Conservation (phyloP, 1,140 invertebrate species). For the Anagrus nilaparvatae region DNA sequence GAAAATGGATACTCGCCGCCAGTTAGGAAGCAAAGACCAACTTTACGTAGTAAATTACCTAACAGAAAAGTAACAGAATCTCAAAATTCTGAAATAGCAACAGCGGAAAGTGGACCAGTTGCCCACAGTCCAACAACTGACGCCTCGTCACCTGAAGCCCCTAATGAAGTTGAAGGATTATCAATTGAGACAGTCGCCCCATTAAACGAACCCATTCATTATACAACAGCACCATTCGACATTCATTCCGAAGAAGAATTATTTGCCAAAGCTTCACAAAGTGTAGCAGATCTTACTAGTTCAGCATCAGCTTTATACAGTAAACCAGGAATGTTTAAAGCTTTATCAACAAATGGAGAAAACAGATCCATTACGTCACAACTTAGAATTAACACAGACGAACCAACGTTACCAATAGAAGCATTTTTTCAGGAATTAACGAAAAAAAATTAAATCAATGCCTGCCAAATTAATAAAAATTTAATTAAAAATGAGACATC, state of each 20-base stretch:
- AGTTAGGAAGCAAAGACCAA: no score
- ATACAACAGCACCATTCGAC: slow-evolving; percentile 17
- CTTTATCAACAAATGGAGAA: slow-evolving; percentile 29
- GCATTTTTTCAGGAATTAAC: slow-evolving; percentile 42
- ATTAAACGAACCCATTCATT: slow-evolving; percentile 9
- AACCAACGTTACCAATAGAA: slow-evolving; percentile 44
- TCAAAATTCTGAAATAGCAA: slow-evolving; percentile 15
- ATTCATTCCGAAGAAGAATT: slow-evolving; percentile 30
- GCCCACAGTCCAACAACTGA: no score
- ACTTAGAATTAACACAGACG: slow-evolving; percentile 39
- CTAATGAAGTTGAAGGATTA: slow-evolving; percentile 12
- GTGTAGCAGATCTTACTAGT: slow-evolving; percentile 43
- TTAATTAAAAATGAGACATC: no score
- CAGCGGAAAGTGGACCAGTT: no score
- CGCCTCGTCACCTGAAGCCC: slow-evolving; percentile 10
- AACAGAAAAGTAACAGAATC: slow-evolving; percentile 14
- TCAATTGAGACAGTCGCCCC: slow-evolving; percentile 1
- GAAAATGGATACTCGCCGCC: no score
- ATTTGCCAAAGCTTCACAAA: slow-evolving; percentile 37
- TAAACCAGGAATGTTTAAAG: slow-evolving; percentile 39
- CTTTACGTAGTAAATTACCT: background rate
- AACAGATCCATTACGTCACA: slow-evolving; percentile 27
- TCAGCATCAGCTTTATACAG: slow-evolving; percentile 41
- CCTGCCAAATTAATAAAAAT: no score
- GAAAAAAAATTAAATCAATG: slow-evolving; percentile 29